Evolutionary conservation across 1,140 invertebrate genomes (phyloP).

Genomic region (Zaprionus davidi): DNA sequence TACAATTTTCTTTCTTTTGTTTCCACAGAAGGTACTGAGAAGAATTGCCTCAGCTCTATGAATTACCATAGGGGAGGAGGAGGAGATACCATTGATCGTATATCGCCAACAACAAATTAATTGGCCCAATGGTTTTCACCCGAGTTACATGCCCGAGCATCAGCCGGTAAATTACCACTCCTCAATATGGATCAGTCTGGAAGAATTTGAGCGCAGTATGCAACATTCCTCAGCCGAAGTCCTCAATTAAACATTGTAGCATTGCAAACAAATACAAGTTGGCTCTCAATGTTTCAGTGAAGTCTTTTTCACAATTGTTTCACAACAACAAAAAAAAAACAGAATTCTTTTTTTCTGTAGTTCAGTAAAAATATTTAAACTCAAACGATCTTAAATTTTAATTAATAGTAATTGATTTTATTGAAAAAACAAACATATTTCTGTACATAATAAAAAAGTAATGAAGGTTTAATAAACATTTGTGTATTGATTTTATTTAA

Average conservation of each 20-base stretch:
- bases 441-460: constrained; percentile 51
- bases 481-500: background rate
- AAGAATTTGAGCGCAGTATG: constrained; percentile 91
- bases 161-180: constrained; percentile 91
- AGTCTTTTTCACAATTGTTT: constrained; percentile 15
- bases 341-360: background rate
- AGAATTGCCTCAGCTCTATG: constrained; percentile 46
- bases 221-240: constrained; percentile 90
- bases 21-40: constrained; percentile 39
- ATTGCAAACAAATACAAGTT: constrained; percentile 21
- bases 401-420: constrained; percentile 46
- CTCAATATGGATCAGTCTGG: constrained; percentile 90
- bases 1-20: background rate
- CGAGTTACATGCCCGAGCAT: constrained; percentile 92
- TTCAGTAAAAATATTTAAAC: constrained; percentile 26
- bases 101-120: constrained; percentile 90
- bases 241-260: constrained; percentile 85
- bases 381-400: constrained; percentile 28
- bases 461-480: background rate
- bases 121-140: constrained; percentile 95
- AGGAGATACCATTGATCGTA: constrained; percentile 57
- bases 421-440: constrained; percentile 31
- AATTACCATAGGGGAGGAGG: constrained; percentile 51
- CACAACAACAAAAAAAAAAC: constrained; percentile 21
- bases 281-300: background rate